Base-by-base conservation (phyloP, 2,113 vertebrate species). In the Leptocoma aspasia region DNA sequence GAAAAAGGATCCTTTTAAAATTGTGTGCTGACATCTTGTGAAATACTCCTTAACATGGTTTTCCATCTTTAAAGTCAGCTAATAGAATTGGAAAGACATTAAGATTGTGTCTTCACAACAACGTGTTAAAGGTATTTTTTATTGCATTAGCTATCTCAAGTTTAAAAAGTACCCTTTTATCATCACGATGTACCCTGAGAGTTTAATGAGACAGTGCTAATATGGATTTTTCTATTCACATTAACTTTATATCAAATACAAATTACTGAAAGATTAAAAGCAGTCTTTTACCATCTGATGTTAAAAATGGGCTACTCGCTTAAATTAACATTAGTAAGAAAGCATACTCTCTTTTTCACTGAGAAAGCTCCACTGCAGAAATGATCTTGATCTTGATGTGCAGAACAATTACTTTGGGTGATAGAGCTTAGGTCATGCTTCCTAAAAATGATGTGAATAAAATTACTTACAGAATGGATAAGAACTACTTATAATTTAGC, bases 201-300 rank as follows among this genome's bases (percentile, higher is more conserved):
- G 66, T 77, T 92, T 96, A 96, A 95, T 95, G 93, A 96, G 94
- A 92, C 82, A 80, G 60, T 66, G 45, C 81, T 97, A 89, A 82
- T 96, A 96, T 70, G 73, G 93, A 91, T 94, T 94, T 96, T 96
- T 97, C 92, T 86, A 15, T 82, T 96, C 78, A 79, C 75, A 92
- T 96, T 94, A 94, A 92, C 75, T 94, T 82, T 93, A 80, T 95
- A 91, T 90, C 83, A 93, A 90, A 90, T 96, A 97, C 90, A 96
- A 94, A 97, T 97, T 96, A 94, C 87, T 71, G 82, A 95, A 93
- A 95, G 92, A 97, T 97, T 93, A 94, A 93, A 95, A 95, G 35
- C 81, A 68, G 65, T 89, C 83, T 89, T 27, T 87, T 72, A 79
- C 59, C 28, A 60, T 94, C 88, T 90, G 86, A 95, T 86, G 15